Conservation (phyloP, 2,797 vertebrate genomes). For the Melanotaenia trifasciata region DNA sequence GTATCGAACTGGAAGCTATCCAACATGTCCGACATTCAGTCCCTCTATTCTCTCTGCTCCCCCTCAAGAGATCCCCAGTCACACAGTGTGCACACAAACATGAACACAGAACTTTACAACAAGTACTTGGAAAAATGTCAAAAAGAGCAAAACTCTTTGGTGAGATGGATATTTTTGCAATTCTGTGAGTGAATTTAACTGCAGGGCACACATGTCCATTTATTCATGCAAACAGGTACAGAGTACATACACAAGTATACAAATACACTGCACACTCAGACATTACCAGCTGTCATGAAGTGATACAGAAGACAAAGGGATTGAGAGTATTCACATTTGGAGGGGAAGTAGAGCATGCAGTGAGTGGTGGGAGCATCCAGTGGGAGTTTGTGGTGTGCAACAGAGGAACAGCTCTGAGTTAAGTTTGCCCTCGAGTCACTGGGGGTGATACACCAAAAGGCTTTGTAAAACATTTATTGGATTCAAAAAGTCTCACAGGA, state of each 20-base stretch:
- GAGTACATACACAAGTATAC: constrained; percentile 5
- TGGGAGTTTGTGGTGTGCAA: constrained; percentile 67
- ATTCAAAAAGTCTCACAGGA: constrained; percentile 23
- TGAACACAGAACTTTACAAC: neutral
- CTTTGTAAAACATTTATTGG: constrained; percentile 42
- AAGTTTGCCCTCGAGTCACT: constrained; percentile 54
- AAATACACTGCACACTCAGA: constrained; percentile 10
- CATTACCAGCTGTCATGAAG: constrained; percentile 44
- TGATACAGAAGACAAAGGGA: constrained; percentile 44
- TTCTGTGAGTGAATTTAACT: constrained; percentile 40
- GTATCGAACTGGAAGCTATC: constrained; percentile 57
- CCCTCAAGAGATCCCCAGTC: constrained; percentile 17
- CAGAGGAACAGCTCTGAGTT: constrained; percentile 67
- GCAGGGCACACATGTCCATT: constrained; percentile 21
- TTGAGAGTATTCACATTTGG: constrained; percentile 69
- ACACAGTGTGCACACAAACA: neutral
- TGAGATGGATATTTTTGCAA: constrained; percentile 45
- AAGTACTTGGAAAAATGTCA: constrained; percentile 37
- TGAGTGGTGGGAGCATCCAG: constrained; percentile 61
- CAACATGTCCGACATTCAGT: constrained; percentile 62
- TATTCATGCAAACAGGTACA: constrained; percentile 22
- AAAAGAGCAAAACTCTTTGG: constrained; percentile 25
- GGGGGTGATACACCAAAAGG: constrained; percentile 25
- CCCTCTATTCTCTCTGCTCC: constrained; percentile 28
- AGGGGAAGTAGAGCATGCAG: constrained; percentile 72